Evolutionary conservation across 37 sponge, comb jelly and placozoan species (phyloP).

Genomic region (Lycopodina hypogea): DNA sequence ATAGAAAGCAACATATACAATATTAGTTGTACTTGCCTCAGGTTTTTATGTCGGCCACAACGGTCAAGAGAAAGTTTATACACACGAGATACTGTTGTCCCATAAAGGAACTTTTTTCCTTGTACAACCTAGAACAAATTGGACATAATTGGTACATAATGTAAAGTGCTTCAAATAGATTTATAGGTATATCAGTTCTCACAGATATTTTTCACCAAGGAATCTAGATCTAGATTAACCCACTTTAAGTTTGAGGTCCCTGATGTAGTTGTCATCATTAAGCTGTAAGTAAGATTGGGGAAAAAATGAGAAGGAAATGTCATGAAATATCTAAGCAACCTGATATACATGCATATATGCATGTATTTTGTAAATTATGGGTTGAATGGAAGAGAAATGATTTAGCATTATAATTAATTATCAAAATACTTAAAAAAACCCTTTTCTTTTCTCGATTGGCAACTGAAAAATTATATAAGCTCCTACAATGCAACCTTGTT

Average conservation of each 20-base stretch:
- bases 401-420: too few species aligned
- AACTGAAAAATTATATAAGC: too few species aligned
- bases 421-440: too few species aligned
- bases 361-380: background rate
- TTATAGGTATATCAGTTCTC: background rate
- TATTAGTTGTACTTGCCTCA: constrained; percentile 6
- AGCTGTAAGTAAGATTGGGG: constrained; percentile 4
- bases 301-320: constrained; percentile 8
- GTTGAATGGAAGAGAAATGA: too few species aligned
- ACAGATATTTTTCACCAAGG: background rate
- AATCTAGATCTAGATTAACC: background rate
- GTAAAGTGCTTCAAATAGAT: too few species aligned
- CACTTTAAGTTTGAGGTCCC: background rate
- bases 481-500: too few species aligned
- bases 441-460: too few species aligned
- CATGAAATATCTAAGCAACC: background rate
- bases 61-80: constrained; percentile 12
- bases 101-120: background rate
- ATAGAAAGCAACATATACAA: too few species aligned
- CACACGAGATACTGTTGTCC: background rate
- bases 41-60: background rate
- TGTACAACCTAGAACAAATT: constrained; percentile 4
- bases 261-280: constrained; percentile 14
- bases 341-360: background rate
- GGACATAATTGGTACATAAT: too few species aligned